Conservation (phyloP, 1,140 invertebrate species). For the Phortica variegata region DNA sequence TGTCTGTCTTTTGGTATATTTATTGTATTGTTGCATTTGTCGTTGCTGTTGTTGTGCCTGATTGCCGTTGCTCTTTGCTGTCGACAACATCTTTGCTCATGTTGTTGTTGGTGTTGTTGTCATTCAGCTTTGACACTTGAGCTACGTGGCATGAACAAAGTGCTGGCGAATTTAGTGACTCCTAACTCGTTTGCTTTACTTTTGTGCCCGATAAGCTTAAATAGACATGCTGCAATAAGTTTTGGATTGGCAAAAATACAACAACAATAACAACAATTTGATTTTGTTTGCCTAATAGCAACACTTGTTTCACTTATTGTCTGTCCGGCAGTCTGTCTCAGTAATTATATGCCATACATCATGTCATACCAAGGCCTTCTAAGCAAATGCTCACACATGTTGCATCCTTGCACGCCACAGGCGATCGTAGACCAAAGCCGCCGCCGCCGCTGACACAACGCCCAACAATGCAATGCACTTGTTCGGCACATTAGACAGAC, state of each 20-base stretch:
- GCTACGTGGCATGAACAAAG: slow-evolving; percentile 12
- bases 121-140: slow-evolving; percentile 38
- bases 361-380: slow-evolving; percentile 15
- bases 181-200: too few species aligned
- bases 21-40: slow-evolving; percentile 44
- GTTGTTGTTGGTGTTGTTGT: too few species aligned
- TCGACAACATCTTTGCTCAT: too few species aligned
- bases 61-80: slow-evolving; percentile 29
- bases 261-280: too few species aligned
- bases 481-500: slow-evolving; percentile 13
- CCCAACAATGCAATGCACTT: slow-evolving; percentile 22
- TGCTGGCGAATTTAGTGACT: slow-evolving; percentile 5
- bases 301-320: too few species aligned
- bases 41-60: slow-evolving; percentile 35
- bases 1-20: slow-evolving; percentile 28
- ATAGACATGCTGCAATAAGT: too few species aligned
- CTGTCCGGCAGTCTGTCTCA: too few species aligned
- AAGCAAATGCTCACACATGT: slow-evolving; percentile 42
- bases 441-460: slow-evolving; percentile 13
- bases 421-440: slow-evolving; percentile 23
- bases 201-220: too few species aligned
- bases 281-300: too few species aligned
- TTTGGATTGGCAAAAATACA: too few species aligned
- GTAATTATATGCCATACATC: slow-evolving; percentile 48
- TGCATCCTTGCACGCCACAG: slow-evolving; percentile 17